Percentiles rank a stretch among this genome's conserved stretches.
phyloP scores from a whole-genome alignment of 2,797 vertebrate species.

The Schizothorax lantsangensis region DNA sequence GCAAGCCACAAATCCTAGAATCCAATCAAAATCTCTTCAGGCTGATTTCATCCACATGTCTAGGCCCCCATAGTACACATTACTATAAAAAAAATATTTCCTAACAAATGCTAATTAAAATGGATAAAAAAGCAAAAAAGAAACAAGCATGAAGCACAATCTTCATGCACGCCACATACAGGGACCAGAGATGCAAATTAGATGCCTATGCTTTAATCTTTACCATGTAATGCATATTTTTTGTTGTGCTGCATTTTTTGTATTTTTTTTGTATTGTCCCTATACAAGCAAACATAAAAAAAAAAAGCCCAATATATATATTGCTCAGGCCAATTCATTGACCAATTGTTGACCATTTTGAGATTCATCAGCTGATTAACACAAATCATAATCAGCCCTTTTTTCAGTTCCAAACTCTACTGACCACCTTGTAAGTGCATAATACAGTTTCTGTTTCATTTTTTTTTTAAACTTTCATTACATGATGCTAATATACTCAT shows the following conservation, averaged over 20 bases:
- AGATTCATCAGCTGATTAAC: background rate
- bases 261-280: background rate
- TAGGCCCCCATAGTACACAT: background rate
- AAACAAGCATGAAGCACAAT: too few relatives aligned
- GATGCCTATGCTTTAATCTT: background rate
- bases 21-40: too few relatives aligned
- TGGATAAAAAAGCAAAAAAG: too few relatives aligned
- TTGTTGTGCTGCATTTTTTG: background rate
- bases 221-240: background rate
- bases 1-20: too few relatives aligned
- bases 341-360: background rate
- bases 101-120: too few relatives aligned
- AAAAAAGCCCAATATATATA: background rate
- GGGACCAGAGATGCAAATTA: too few relatives aligned
- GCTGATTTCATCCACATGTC: background rate
- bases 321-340: background rate
- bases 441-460: background rate
- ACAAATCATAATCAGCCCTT: background rate
- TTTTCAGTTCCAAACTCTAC: background rate
- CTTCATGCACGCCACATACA: too few relatives aligned
- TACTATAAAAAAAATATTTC: background rate
- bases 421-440: background rate
- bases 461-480: background rate
- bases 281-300: too few relatives aligned
- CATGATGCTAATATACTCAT: background rate